Evolutionary conservation across 2,797 vertebrate genomes (phyloP), one percentile per base, ranked within the genome.

Genomic region (Carapus acus): DNA sequence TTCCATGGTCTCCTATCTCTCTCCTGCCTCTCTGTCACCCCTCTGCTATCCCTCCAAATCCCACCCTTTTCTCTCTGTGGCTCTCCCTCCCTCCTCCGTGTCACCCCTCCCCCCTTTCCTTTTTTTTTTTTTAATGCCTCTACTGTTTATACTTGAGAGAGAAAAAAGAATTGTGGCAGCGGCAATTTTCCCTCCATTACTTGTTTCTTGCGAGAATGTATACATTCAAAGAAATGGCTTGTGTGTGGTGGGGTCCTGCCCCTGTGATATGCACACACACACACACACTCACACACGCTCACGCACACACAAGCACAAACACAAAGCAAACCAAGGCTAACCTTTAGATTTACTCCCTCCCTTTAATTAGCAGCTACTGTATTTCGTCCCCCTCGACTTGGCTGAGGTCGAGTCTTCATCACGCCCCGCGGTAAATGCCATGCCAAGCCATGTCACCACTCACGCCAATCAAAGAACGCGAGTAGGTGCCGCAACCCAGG

Each of bases 1-100:
- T 77, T 81, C 74, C 75, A 75, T 57, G 67, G 62, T 39, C 52
- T 65, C 33, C 63, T 76, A 73, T 80, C 74, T 70, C 66, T 65
- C 68, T n/a, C n/a, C n/a, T 48, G 27, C 33, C 43, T 29, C 16
- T 11, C 43, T 18, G 65, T 66, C 61, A 61, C 58, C 57, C 55
- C 57, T 62, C 37, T 43, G 50, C 70, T 43, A 33, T 59, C 57
- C 62, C 34, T 58, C 55, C 57, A 62, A 61, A 69, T 67, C 54
- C 59, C 61, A 67, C 55, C 44, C 49, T 56, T 29, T 58, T 60
- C 17, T 37, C 34, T 40, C 43, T 23, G 21, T 8, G 11, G 18
- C 14, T 29, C 22, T 42, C 42, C 49, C 31, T 11, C 44, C 16
- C 17, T 17, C 22, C 55, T 59, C 29, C 0, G 20, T 56, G n/a